Conservation (phyloP, 2,888 invertebrate species). For the Spicauda simplicius region DNA sequence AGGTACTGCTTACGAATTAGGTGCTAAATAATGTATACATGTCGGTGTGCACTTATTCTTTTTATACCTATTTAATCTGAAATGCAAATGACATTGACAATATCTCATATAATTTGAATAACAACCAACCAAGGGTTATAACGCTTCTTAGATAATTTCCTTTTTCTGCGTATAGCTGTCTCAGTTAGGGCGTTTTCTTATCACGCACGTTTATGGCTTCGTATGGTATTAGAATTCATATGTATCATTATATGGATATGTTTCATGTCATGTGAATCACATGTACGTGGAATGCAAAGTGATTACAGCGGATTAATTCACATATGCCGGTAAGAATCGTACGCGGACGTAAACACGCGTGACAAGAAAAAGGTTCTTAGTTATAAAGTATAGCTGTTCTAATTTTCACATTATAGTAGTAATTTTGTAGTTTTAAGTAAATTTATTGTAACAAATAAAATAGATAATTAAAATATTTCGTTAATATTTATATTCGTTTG, state of each 20-base stretch:
- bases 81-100: slow-evolving; percentile 80
- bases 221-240: no score
- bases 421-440: slow-evolving; percentile 33
- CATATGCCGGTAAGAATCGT: no score
- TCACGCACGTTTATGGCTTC: no score
- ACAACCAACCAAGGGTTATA: slow-evolving; percentile 28
- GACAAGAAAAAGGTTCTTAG: neutral
- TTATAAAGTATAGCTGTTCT: slow-evolving; percentile 19
- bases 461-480: slow-evolving; percentile 30
- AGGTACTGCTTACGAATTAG: slow-evolving; percentile 78
- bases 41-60: slow-evolving; percentile 69
- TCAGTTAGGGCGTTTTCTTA: neutral
- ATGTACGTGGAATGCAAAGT: no score
- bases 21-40: slow-evolving; percentile 78
- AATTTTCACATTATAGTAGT: slow-evolving; percentile 43
- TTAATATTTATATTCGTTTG: slow-evolving; percentile 61
- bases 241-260: no score
- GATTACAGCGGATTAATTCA: no score
- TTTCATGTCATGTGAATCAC: no score
- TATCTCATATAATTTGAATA: slow-evolving; percentile 52
- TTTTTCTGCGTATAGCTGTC: slow-evolving; percentile 12
- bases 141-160: slow-evolving; percentile 32
- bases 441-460: slow-evolving; percentile 23
- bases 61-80: slow-evolving; percentile 60
- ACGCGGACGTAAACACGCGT: no score